Base-by-base conservation (phyloP, 35 echinoderm and acorn worm genomes). In the Holothuria glaberrima region DNA sequence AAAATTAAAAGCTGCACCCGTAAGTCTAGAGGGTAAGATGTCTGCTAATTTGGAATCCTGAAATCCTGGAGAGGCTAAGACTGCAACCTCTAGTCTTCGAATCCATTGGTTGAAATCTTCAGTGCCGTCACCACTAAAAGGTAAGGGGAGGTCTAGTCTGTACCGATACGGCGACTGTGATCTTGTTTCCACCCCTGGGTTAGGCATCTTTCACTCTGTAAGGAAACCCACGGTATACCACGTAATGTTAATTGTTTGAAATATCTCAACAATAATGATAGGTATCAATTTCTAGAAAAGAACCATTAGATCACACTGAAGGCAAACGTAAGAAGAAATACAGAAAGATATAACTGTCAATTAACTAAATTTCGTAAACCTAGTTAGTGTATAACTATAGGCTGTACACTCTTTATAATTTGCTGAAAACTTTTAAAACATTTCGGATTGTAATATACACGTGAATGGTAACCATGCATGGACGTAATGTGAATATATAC, bases 191-290 rank as follows among this genome's bases (percentile, higher is more conserved):
- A 61, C 58, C 58, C 58, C 58, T n/a, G 58, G 0, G 58, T 61
- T 61, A 2, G 58, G 58, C 58, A 61, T 61, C 58, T 61, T 61
- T 61, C 58, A 61, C n/a, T 61, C 58, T 61, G 58, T n/a, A 61
- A 61, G 58, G n/a, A 2, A 61, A 61, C 58, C 58, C 58, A 61
- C n/a, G n/a, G n/a, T n/a, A n/a, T n/a, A n/a, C n/a, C n/a, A n/a
- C 58, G 58, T 61, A 61, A 0, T 14, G 16, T 61, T 18, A 61
- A 0, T 61, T 61, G 16, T 61, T 18, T 61, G 58, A 61, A 61
- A 61, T 61, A 61, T 61, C n/a, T 61, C n/a, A 61, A 61, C n/a
- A 61, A n/a, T n/a, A 61, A 61, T 61, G 58, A n/a, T n/a, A 18
- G 58, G 58, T 3, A 18, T n/a, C 58, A 61, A 61, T 2, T 14